Evolutionary conservation across 2,888 invertebrate species (phyloP), one percentile per base, ranked within the genome.

Genomic region (Hoplodrina blanda): DNA sequence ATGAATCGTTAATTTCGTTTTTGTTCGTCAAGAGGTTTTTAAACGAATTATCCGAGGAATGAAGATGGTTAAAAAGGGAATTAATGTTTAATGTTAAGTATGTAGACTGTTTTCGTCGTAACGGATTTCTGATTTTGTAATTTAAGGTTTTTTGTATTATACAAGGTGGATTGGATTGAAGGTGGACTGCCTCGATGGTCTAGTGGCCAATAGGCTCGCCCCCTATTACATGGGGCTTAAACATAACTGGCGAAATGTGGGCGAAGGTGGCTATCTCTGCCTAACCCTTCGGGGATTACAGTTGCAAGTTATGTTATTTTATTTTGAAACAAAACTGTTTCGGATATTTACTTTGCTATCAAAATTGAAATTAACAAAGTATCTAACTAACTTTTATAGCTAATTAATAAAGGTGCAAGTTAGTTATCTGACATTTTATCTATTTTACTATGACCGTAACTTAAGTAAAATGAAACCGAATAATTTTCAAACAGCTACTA

Each of bases 1-100:
- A 79, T 63, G 81, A 81, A 83, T 83, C 60, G 76, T 59, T 80
- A 76, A 76, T 72, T 80, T 73, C 10, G 69, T 83, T 83, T 83
- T 83, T 83, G 74, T 65, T 10, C 56, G 17, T 68, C n/a, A 25
- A 52, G 62, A 53, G 17, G n/a, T 69, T 76, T 79, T 66, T 60
- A 60, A 68, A 65, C 41, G 52, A 62, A 20, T 62, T 73, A 53
- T 49, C 50, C 53, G 6, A 37, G 54, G 57, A 49, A 64, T 55
- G 52, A n/a, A 41, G 54, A 8, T 4, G 25, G 19, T 62, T 54
- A 44, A 25, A 70, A 65, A 52, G 25, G n/a, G 46, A 64, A 69
- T 44, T 13, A 53, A 64, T 62, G 8, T 54, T 62, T 62, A 17
- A 10, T 37, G 17, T 65, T 50, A 25, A 11, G 74, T 53, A 61